Evolutionary conservation across 53 echinoderm and acorn worm species (phyloP).

Genomic region (Crossaster papposus): DNA sequence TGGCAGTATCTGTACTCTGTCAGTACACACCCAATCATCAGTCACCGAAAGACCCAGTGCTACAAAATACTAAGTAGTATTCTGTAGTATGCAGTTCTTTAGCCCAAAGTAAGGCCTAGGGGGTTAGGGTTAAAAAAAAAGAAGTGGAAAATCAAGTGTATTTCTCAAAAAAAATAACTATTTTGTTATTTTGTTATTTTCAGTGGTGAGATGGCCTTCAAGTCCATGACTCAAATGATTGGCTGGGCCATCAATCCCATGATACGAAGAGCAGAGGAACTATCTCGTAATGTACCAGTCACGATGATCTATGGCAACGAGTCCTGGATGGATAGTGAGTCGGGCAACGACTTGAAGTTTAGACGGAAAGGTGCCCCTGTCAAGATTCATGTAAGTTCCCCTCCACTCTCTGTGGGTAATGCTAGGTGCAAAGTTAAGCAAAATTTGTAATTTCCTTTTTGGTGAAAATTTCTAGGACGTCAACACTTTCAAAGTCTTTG

Average conservation of each 20-base stretch:
- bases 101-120: no score
- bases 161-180: not conserved
- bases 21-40: no score
- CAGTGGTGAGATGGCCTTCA: slow-evolving; percentile 94
- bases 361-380: slow-evolving; percentile 61
- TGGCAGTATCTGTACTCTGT: no score
- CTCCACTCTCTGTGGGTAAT: not conserved
- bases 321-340: slow-evolving; percentile 83
- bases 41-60: no score
- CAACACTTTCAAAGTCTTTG: no score
- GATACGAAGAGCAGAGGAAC: slow-evolving; percentile 66
- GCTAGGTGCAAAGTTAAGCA: not conserved
- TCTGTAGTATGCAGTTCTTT: no score
- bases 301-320: slow-evolving; percentile 83
- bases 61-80: no score
- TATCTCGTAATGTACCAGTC: slow-evolving; percentile 71
- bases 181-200: no score
- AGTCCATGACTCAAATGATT: slow-evolving; percentile 74
- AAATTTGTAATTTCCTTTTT: no score
- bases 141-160: not conserved
- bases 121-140: no score
- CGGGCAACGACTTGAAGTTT: slow-evolving; percentile 61
- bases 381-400: slow-evolving; percentile 75
- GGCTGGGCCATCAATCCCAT: slow-evolving; percentile 89
- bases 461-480: no score